phyloP scores from a whole-genome alignment of 2,888 invertebrate species.

The Drosophila vallismaia region DNA sequence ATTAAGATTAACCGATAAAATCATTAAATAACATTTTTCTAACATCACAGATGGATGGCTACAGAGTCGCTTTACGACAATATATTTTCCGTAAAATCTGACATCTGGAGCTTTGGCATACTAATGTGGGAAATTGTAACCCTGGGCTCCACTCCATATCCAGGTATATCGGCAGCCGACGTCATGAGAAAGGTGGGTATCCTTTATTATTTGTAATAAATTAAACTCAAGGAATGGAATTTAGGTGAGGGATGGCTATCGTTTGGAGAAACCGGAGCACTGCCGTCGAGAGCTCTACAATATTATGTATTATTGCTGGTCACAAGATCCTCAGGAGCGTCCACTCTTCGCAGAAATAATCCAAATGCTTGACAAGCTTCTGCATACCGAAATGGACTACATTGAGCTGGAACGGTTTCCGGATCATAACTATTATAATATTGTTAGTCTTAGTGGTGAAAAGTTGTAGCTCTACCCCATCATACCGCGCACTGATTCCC shows the following conservation, averaged over 20 bases:
- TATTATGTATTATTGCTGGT: slow-evolving; percentile 98
- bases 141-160: slow-evolving; percentile 97
- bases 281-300: slow-evolving; percentile 96
- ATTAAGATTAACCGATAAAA: background rate
- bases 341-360: slow-evolving; percentile 94
- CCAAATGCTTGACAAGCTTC: slow-evolving; percentile 90
- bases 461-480: slow-evolving; percentile 85
- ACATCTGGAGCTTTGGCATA: slow-evolving; percentile 98
- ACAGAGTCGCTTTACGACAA: slow-evolving; percentile 97
- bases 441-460: slow-evolving; percentile 93
- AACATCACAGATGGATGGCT: slow-evolving; percentile 93
- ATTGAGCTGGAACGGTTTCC: slow-evolving; percentile 96
- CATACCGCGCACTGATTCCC: slow-evolving; percentile 58
- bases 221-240: background rate
- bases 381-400: slow-evolving; percentile 96
- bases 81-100: slow-evolving; percentile 96
- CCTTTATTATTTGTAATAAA: background rate
- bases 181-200: slow-evolving; percentile 92
- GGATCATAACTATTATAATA: slow-evolving; percentile 95
- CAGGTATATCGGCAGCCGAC: slow-evolving; percentile 95
- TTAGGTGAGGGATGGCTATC: slow-evolving; percentile 93
- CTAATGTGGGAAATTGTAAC: slow-evolving; percentile 98
- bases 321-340: slow-evolving; percentile 91
- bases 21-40: background rate
- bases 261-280: slow-evolving; percentile 96